Conservation (phyloP, 1,140 invertebrate species). For the Cydia strobilella region DNA sequence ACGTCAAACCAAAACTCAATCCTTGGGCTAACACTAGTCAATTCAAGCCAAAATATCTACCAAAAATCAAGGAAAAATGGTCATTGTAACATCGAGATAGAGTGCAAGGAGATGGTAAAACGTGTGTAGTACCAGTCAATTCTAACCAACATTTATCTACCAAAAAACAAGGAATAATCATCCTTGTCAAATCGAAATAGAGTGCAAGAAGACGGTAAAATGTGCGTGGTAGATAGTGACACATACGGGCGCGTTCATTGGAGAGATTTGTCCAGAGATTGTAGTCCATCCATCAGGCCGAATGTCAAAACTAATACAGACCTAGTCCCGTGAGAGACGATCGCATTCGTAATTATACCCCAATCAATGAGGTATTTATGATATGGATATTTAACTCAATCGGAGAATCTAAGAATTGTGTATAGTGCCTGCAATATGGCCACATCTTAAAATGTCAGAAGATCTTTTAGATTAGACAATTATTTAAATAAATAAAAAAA, state of each 20-base stretch:
- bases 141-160: background rate
- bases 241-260: slow-evolving; percentile 67
- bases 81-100: background rate
- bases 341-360: slow-evolving; percentile 60
- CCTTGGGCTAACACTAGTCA: background rate
- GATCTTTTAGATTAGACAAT: too few species aligned
- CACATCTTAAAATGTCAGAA: too few species aligned
- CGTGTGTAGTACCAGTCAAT: slow-evolving; percentile 29
- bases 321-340: slow-evolving; percentile 71
- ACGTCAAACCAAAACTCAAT: slow-evolving; percentile 6
- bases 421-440: too few species aligned
- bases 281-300: slow-evolving; percentile 75
- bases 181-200: background rate
- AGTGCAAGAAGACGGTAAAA: background rate
- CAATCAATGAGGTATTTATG: background rate
- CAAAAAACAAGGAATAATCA: background rate
- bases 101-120: background rate
- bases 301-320: slow-evolving; percentile 79
- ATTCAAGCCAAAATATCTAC: background rate
- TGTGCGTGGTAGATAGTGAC: slow-evolving; percentile 38
- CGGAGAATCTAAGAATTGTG: too few species aligned
- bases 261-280: slow-evolving; percentile 73
- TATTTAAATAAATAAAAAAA: too few species aligned
- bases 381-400: too few species aligned
- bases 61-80: background rate